Conservation (phyloP, 53 echinoderm and acorn worm genomes). For the Actinopyga echinites region DNA sequence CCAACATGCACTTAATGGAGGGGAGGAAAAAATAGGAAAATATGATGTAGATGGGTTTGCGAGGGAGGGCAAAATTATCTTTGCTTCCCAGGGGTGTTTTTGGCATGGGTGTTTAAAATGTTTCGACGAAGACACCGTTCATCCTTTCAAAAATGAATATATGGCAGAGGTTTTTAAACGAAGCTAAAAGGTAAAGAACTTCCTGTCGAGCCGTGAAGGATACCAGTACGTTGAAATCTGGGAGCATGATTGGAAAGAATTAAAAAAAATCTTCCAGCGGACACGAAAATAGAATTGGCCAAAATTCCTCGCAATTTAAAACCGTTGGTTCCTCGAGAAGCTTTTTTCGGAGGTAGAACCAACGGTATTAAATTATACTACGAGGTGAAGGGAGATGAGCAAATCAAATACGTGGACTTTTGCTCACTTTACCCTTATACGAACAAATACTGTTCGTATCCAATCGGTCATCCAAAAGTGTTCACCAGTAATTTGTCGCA, state of each 20-base stretch:
- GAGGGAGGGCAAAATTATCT: not conserved
- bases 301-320: not conserved
- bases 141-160: not conserved
- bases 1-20: slow-evolving; percentile 33
- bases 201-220: not conserved
- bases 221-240: slow-evolving; percentile 15
- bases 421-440: slow-evolving; percentile 72
- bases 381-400: slow-evolving; percentile 14
- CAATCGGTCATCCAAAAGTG: too few species aligned
- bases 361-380: slow-evolving; percentile 47
- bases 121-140: not conserved
- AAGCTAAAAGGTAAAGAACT: not conserved
- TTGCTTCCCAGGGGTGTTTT: slow-evolving; percentile 12
- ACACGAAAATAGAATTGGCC: not conserved
- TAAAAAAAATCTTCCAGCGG: not conserved
- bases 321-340: slow-evolving; percentile 37
- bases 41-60: slow-evolving; percentile 36
- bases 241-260: not conserved
- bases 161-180: slow-evolving; percentile 39
- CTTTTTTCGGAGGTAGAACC: slow-evolving; percentile 56
- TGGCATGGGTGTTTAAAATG: too few species aligned
- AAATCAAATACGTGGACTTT: slow-evolving; percentile 63
- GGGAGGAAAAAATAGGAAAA: slow-evolving; percentile 9
- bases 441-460: too few species aligned
- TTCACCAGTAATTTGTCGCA: slow-evolving; percentile 13